These are phyloP conservation scores for Andrena minutula DNA, from an alignment of 2,888 invertebrate species.

Conservation along the genomic window DNA sequence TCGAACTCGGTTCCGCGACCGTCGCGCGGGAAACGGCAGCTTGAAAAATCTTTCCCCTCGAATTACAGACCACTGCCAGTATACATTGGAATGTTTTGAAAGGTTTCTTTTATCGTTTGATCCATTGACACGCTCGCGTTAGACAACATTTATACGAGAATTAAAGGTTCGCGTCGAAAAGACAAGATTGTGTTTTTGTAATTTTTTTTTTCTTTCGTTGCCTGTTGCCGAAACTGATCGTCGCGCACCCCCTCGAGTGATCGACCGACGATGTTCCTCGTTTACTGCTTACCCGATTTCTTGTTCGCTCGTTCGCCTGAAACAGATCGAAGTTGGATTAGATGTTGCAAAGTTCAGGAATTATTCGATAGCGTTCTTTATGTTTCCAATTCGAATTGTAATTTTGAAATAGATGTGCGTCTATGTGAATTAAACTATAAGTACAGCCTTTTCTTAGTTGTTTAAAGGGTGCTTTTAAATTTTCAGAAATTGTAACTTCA, in stretches of 20 bases:
- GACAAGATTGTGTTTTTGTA: constrained; percentile 59
- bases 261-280: constrained; percentile 45
- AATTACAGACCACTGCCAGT: constrained; percentile 33
- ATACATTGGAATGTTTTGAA: constrained; percentile 17
- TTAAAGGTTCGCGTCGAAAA: constrained; percentile 56
- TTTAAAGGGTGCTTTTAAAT: too few relatives aligned
- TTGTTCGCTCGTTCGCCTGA: constrained; percentile 83
- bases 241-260: constrained; percentile 38
- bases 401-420: too few relatives aligned
- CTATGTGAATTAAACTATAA: too few relatives aligned
- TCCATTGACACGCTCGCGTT: constrained; percentile 32
- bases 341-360: neutral
- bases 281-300: constrained; percentile 83
- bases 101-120: constrained; percentile 10
- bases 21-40: neutral
- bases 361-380: neutral
- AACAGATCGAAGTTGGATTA: constrained; percentile 45
- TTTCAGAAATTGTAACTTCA: too few relatives aligned
- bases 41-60: constrained; percentile 3
- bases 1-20: constrained; percentile 11
- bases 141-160: constrained; percentile 39
- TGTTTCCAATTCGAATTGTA: too few relatives aligned
- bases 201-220: constrained; percentile 62
- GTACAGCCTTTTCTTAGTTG: too few relatives aligned
- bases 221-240: constrained; percentile 64